phyloP scores from a whole-genome alignment of 2,113 vertebrate genomes.

The Oreamnos americanus region DNA sequence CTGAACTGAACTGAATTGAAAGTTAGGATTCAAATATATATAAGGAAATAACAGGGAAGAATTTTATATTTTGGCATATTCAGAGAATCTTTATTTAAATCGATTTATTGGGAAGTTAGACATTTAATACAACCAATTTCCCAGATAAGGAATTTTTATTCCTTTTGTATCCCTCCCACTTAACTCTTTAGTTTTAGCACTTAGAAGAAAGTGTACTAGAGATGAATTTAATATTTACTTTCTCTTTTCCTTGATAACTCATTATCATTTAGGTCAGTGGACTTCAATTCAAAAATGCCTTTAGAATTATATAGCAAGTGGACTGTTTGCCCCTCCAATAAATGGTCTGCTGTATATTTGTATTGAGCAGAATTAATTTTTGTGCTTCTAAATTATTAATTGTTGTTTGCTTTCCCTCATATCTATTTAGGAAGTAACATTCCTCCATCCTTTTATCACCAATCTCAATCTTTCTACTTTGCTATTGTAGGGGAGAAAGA shows the following conservation, averaged over 20 bases:
- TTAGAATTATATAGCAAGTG: neutral
- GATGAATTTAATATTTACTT: neutral
- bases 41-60: neutral
- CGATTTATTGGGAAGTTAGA: neutral
- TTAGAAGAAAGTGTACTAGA: neutral
- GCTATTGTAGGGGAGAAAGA: neutral
- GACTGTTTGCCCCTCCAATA: neutral
- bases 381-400: neutral
- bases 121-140: neutral
- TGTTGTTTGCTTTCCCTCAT: neutral
- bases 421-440: neutral
- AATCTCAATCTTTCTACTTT: neutral
- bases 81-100: neutral
- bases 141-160: neutral
- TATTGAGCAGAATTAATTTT: neutral
- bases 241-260: neutral
- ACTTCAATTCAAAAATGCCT: neutral
- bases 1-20: too few species aligned
- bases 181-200: conserved; percentile 4
- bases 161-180: neutral
- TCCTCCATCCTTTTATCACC: neutral
- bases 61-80: neutral
- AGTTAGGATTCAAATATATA: neutral
- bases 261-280: neutral
- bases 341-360: neutral